Evolutionary conservation across 2,888 invertebrate genomes (phyloP).

Genomic region (Clusia tigrina): DNA sequence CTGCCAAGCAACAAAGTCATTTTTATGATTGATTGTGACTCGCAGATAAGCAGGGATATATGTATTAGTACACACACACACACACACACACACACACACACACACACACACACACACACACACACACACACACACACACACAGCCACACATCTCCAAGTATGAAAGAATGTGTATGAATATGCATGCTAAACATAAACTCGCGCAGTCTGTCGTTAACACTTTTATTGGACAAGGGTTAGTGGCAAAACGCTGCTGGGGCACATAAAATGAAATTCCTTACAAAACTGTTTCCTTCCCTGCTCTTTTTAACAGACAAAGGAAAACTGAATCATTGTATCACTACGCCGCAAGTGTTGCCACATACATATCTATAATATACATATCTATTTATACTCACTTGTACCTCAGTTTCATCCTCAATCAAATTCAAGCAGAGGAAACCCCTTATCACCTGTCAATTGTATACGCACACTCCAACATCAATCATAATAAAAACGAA

Average conservation of each 20-base stretch:
- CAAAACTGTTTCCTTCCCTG: background rate
- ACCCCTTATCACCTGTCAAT: constrained; percentile 4
- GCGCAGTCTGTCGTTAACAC: no score
- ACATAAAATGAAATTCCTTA: background rate
- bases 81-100: background rate
- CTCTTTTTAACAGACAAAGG: no score
- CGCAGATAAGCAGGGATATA: background rate
- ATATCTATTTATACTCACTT: no score
- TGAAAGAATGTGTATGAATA: background rate
- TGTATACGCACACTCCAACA: background rate
- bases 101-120: background rate
- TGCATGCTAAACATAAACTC: no score
- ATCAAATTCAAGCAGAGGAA: background rate
- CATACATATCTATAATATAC: no score
- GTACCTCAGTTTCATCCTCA: background rate
- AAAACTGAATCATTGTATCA: no score
- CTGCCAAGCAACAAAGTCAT: constrained; percentile 22
- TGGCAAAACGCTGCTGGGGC: background rate
- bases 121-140: background rate
- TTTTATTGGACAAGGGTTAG: no score
- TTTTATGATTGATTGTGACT: constrained; percentile 38
- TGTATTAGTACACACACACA: background rate
- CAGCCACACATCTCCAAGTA: no score
- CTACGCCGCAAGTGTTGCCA: no score
- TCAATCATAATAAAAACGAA: constrained; percentile 8